A percentile compares a stretch with the other conserved stretches of the same genome.
Conservation (phyloP, 2,888 invertebrate species). For the Lacanobia wlatinum region DNA sequence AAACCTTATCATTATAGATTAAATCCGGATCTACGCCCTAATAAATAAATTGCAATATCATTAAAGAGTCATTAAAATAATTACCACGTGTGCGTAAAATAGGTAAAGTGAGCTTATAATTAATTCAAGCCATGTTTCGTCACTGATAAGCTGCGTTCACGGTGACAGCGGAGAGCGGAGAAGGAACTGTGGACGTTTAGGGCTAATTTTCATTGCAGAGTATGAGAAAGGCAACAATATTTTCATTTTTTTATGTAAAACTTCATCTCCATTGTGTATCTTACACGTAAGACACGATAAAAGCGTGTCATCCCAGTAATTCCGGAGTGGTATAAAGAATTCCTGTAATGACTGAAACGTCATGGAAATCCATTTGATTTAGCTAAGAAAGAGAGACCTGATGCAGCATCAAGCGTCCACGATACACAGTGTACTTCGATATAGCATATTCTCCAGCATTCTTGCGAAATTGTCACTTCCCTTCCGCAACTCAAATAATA, state of each 20-base stretch:
- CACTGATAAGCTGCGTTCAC: neutral
- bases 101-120: slow-evolving; percentile 27
- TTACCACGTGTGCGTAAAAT: slow-evolving; percentile 1
- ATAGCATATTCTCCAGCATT: neutral
- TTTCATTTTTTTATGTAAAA: too few species aligned
- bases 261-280: too few species aligned
- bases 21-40: neutral
- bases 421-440: neutral
- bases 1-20: neutral
- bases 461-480: too few species aligned
- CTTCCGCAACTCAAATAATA: too few species aligned
- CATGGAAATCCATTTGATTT: too few species aligned
- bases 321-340: too few species aligned
- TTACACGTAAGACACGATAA: too few species aligned
- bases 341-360: too few species aligned
- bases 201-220: neutral
- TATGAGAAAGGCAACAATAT: neutral
- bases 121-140: slow-evolving; percentile 29
- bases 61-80: slow-evolving; percentile 27
- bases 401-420: too few species aligned
- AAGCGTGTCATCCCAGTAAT: too few species aligned
- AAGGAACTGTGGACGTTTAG: neutral
- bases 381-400: too few species aligned
- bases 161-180: neutral
- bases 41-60: slow-evolving; percentile 20